A percentile compares a stretch with the other conserved stretches of the same genome.
These are phyloP conservation scores for Dreissena polymorpha DNA, from an alignment of 1,140 invertebrate genomes.

Conservation along the genomic window DNA sequence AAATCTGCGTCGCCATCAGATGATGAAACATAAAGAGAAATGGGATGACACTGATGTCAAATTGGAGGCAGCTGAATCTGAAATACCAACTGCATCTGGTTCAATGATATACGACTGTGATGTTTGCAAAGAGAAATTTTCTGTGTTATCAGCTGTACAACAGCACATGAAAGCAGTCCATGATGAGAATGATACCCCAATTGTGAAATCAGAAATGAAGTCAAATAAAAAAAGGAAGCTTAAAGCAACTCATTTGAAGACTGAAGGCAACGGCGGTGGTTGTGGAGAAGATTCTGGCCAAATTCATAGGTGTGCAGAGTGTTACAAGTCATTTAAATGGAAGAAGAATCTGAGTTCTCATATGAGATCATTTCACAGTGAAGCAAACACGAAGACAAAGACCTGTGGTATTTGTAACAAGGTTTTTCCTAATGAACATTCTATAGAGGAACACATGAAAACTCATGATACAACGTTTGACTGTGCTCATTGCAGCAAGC, in stretches of 20 bases:
- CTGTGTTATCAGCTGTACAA: background rate
- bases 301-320: constrained; percentile 22
- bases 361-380: constrained; percentile 5
- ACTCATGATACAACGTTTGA: background rate
- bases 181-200: constrained; percentile 22
- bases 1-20: constrained; percentile 23
- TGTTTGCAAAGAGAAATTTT: constrained; percentile 24
- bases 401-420: constrained; percentile 45
- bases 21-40: constrained; percentile 32
- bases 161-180: constrained; percentile 25
- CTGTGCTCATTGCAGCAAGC: constrained; percentile 22
- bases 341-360: constrained; percentile 31
- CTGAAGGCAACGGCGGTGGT: too few species aligned
- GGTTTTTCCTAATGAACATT: constrained; percentile 29
- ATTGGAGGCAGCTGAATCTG: background rate
- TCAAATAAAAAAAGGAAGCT: too few species aligned
- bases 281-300: too few species aligned
- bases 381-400: constrained; percentile 5
- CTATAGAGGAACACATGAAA: constrained; percentile 23
- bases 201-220: constrained; percentile 9
- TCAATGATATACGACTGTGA: constrained; percentile 21
- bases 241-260: too few species aligned
- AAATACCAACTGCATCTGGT: background rate
- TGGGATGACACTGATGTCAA: background rate
- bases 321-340: constrained; percentile 26